These are phyloP conservation scores for Polylopha cassiicola DNA, from an alignment of 2,888 invertebrate genomes.

Conservation along the genomic window DNA sequence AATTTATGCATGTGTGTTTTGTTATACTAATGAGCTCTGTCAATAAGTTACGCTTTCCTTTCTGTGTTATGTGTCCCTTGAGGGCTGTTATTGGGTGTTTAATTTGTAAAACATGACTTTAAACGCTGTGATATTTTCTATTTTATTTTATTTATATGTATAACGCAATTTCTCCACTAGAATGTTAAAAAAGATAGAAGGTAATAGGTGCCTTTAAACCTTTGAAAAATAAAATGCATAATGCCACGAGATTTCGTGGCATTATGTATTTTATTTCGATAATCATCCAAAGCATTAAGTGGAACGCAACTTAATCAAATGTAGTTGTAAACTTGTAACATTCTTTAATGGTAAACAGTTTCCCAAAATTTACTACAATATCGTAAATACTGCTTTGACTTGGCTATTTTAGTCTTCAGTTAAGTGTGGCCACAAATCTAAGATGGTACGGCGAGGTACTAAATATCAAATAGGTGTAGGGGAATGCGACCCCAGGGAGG, in stretches of 20 bases:
- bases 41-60: conserved; percentile 65
- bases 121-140: conserved; percentile 27
- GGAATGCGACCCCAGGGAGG: conserved; percentile 46
- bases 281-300: too few relatives aligned
- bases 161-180: too few relatives aligned
- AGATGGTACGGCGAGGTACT: conserved; percentile 72
- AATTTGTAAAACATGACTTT: conserved; percentile 49
- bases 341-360: neutral
- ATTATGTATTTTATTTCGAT: too few relatives aligned
- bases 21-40: conserved; percentile 70
- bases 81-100: conserved; percentile 50
- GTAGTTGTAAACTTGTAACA: conserved; percentile 16
- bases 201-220: too few relatives aligned
- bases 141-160: too few relatives aligned
- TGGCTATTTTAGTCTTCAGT: conserved; percentile 41
- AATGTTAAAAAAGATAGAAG: too few relatives aligned
- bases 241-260: too few relatives aligned
- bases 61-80: conserved; percentile 45
- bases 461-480: conserved; percentile 59
- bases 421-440: conserved; percentile 66
- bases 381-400: conserved; percentile 27
- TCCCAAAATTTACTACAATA: neutral
- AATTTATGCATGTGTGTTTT: conserved; percentile 67
- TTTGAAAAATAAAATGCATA: too few relatives aligned
- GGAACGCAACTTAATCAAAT: too few relatives aligned